A percentile compares a stretch with the other conserved stretches of the same genome.
These are phyloP conservation scores for Ganaspis brasiliensis DNA, from an alignment of 2,888 invertebrate genomes.

Conservation along the genomic window DNA sequence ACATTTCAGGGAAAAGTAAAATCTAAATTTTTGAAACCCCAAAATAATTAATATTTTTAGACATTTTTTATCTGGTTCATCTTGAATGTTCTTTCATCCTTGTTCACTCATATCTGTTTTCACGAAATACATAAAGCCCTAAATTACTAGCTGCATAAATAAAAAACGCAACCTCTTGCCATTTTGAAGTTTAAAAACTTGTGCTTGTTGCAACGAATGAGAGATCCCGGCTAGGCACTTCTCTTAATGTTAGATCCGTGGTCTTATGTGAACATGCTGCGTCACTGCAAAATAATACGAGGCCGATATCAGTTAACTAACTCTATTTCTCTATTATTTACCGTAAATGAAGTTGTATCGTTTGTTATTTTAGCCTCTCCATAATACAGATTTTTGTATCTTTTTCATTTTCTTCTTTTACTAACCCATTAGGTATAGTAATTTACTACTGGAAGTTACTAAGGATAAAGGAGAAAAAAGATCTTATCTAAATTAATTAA, in stretches of 20 bases:
- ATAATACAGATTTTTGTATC: constrained; percentile 25
- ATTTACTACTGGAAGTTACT: neutral
- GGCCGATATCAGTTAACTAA: constrained; percentile 64
- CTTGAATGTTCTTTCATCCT: neutral
- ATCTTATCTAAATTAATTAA: constrained; percentile 56
- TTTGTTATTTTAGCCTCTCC: constrained; percentile 35
- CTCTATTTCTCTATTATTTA: constrained; percentile 18
- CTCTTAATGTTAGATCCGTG: constrained; percentile 64
- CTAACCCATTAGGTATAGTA: neutral
- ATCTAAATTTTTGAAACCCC: too few species aligned
- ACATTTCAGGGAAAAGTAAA: too few species aligned
- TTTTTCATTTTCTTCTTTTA: constrained; percentile 9
- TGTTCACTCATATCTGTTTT: neutral
- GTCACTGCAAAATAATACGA: constrained; percentile 77
- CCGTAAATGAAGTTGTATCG: constrained; percentile 36
- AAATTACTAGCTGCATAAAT: neutral
- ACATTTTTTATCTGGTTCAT: too few species aligned
- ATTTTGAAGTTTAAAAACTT: constrained; percentile 70
- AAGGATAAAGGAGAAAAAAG: constrained; percentile 62
- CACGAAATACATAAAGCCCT: neutral
- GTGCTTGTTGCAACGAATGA: constrained; percentile 78
- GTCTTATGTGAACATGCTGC: constrained; percentile 71
- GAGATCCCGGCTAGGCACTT: constrained; percentile 66
- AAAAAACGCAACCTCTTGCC: constrained; percentile 2
- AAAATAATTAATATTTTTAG: too few species aligned